Evolutionary conservation across 2,113 vertebrate species (phyloP), one percentile per base, ranked within the genome.

Genomic region (Diglossa brunneiventris): DNA sequence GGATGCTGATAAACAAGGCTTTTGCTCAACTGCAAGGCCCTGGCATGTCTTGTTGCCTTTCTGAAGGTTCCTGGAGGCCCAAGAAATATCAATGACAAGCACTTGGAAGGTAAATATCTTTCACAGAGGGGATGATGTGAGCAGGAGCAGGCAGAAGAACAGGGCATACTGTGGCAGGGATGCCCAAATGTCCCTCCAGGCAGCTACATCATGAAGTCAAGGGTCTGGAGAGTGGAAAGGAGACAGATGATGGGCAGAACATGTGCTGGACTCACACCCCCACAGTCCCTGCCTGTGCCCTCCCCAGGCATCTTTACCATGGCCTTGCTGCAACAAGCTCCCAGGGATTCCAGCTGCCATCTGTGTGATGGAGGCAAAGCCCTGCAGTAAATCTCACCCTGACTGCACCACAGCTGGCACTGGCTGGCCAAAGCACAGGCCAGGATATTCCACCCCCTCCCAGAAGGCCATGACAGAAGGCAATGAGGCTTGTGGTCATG

Each of bases 241-340:
- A 17, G 33, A 46, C 23, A 20, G 30, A 22, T 6, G 14, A 8
- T 44, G 35, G 13, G 12, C 39, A 87, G n/a, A 44, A 31, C 24
- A 27, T 30, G 4, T 56, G 16, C 24, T 70, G 28, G 61, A 66
- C 27, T 82, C n/a, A 30, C 18, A 31, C 0, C 10, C 21, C 26
- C 10, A 18, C 0, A 0, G 0, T 50, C 10, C 35, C 26, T 59
- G 33, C 15, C 53, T 46, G 10, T 53, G 19, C 20, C 14, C 7
- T 13, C 33, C 16, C 41, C 18, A 15, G n/a, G 4, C 15, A 44
- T 11, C 59, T 35, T 22, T 44, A 28, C 39, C 37, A 22, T 6
- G 24, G 6, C 49, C 24, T 61, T 69, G 11, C 42, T 78, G 22
- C 4, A 20, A 35, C 6, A 23, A 3, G 26, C 23, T 90, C 27